Percentiles rank a stretch among this genome's conserved stretches.
These are phyloP conservation scores for Sminthopsis crassicaudata DNA, from an alignment of 2,113 vertebrate species.

Conservation along the genomic window DNA sequence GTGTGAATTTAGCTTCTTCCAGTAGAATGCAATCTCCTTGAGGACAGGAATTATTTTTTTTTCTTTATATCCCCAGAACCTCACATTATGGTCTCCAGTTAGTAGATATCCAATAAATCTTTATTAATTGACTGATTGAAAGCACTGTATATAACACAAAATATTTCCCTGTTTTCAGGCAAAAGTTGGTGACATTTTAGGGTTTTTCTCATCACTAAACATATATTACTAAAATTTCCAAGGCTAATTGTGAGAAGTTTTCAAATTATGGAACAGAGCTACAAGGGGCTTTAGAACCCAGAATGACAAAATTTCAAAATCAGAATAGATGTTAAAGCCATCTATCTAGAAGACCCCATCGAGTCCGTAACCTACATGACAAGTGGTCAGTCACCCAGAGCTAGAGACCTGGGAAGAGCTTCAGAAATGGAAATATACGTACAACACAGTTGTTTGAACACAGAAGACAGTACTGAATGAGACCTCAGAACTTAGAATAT, in stretches of 20 bases:
- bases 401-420: not conserved
- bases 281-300: no score
- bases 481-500: not conserved
- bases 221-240: not conserved
- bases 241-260: not conserved
- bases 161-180: no score
- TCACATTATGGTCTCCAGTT: no score
- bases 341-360: not conserved
- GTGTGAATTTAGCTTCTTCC: no score
- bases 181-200: not conserved
- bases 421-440: not conserved
- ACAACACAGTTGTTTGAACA: no score
- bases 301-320: not conserved
- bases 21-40: no score
- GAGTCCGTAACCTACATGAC: not conserved
- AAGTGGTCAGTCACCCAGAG: not conserved
- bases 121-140: no score
- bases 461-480: not conserved
- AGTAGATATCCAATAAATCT: no score
- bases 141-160: no score
- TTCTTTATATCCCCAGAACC: no score
- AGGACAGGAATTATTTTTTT: no score
- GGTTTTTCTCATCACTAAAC: not conserved
- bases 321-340: not conserved
- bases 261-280: not conserved